Conservation (phyloP, 2,888 invertebrate genomes). For the Hirudinaria manillensis region DNA sequence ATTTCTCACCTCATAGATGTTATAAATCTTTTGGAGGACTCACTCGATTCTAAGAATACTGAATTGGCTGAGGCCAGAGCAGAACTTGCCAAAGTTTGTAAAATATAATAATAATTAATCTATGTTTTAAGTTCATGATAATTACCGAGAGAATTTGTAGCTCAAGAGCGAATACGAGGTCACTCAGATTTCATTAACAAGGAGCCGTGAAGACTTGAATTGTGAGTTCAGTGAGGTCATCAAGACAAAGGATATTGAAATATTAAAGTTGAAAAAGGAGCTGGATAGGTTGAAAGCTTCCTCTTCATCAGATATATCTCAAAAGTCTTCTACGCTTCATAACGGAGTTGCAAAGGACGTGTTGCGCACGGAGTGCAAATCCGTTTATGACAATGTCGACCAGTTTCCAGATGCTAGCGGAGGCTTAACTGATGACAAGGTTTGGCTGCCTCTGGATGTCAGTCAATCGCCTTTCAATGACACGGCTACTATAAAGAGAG, state of each 20-base stretch:
- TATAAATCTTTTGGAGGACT: slow-evolving; percentile 7
- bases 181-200: not conserved
- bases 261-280: not conserved
- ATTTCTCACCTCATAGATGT: slow-evolving; percentile 19
- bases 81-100: not conserved
- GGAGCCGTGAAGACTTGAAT: not conserved
- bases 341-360: slow-evolving; percentile 6
- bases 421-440: not conserved
- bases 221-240: not conserved
- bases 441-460: not conserved
- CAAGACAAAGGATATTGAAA: slow-evolving; percentile 5
- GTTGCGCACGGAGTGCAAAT: not conserved
- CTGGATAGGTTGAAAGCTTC: not conserved
- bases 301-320: not conserved
- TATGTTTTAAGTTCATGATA: not conserved
- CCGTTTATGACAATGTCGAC: slow-evolving; percentile 3
- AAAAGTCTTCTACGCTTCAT: not conserved
- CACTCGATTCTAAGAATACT: not conserved
- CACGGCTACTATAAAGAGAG: not conserved
- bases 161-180: not conserved
- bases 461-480: not conserved
- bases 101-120: not conserved
- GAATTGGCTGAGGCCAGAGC: not conserved
- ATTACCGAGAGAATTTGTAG: not conserved
- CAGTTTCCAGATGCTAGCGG: not conserved